Base-by-base conservation (phyloP, 37 sponge, comb jelly and placozoan genomes). In the Bolinopsis microptera region DNA sequence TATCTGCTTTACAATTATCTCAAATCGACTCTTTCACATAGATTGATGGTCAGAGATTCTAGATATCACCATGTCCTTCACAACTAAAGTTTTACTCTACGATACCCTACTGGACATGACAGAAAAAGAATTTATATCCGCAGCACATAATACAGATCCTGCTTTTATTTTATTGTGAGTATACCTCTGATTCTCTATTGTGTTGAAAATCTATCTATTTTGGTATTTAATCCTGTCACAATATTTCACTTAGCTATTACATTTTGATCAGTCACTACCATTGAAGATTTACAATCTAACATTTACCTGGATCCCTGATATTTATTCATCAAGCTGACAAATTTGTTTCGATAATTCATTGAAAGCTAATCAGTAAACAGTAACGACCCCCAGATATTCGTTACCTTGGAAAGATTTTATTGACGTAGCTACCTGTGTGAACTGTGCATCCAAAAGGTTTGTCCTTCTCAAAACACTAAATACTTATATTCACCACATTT, bases 331-430 rank as follows among this genome's bases (percentile, higher is more conserved):
- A n/a, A n/a, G n/a, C n/a, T n/a, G n/a, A n/a, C n/a, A n/a, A n/a
- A n/a, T n/a, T n/a, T n/a, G n/a, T n/a, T n/a, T n/a, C n/a, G n/a
- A n/a, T n/a, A n/a, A n/a, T n/a, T n/a, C n/a, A n/a, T n/a, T 5
- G 24, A 8, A 28, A 72, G 75, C 75, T 25, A 72, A 72, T 25
- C 75, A 16, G 28, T 25, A 72, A 72, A 26, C 75, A 72, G n/a
- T n/a, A n/a, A n/a, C n/a, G n/a, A n/a, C n/a, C n/a, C 23, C 8
- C 38, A 35, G 35, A 80, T 80, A 80, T 30, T 35, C 5, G 30
- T n/a, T 70, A 80, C 82, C 82, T 13, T 80, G 82, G 82, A 80
- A 35, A 34, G 82, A 80, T 24, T 35, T 35, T 30, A 30, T 13
- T 3, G 82, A 36, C 16, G 30, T 16, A 8, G 82, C 82, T 35